These are phyloP conservation scores for Eupithecia dodoneata DNA, from an alignment of 2,888 invertebrate genomes.

Conservation along the genomic window DNA sequence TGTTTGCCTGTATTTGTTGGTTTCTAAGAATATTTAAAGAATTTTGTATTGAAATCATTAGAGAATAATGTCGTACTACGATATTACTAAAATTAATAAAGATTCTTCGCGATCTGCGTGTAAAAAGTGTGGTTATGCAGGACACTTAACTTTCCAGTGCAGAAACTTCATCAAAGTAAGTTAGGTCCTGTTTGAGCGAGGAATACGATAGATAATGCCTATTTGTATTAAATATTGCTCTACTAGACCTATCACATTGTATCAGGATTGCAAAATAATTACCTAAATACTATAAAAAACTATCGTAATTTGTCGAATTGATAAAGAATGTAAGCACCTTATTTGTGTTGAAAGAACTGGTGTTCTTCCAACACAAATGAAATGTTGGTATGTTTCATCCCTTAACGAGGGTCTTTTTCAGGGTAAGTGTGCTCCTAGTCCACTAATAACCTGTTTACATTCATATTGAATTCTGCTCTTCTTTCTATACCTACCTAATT, in stretches of 20 bases:
- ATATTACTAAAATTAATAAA: constrained; percentile 85
- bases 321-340: no score
- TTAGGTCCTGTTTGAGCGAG: constrained; percentile 23
- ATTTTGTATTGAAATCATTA: constrained; percentile 6
- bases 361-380: no score
- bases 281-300: no score
- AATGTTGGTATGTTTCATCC: no score
- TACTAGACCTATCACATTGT: neutral
- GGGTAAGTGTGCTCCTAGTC: no score
- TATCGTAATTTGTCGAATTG: no score
- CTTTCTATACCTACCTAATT: neutral
- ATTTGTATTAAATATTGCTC: neutral
- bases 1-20: neutral
- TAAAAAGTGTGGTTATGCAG: constrained; percentile 97
- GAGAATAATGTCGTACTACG: constrained; percentile 69
- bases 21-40: constrained; percentile 29
- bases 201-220: neutral
- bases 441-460: no score
- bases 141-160: constrained; percentile 98
- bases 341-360: no score
- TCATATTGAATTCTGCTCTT: neutral
- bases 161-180: constrained; percentile 95
- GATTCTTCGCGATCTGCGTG: constrained; percentile 93
- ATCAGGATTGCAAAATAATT: no score
- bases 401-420: no score